Evolutionary conservation across 2,797 vertebrate species (phyloP), one percentile per base, ranked within the genome.

Genomic region (Petrocephalus schoutedeni): DNA sequence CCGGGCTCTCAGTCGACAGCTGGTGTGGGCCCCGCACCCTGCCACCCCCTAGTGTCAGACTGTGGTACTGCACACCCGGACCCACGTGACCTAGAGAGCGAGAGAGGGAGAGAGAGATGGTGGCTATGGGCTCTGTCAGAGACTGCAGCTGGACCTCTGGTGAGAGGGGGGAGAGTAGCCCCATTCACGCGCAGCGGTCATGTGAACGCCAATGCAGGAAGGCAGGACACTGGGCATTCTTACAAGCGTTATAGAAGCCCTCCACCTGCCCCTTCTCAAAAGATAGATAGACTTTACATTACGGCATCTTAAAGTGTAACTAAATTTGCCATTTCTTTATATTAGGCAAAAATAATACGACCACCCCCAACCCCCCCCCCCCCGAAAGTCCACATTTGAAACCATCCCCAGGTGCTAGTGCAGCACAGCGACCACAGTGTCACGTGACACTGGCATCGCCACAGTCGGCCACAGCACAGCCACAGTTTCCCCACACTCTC

Each of bases 21-120:
- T 54, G 59, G 36, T 45, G 45, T 8, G 28, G 28, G 82, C 59
- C 61, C 53, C 61, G 49, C 80, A 83, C 0, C 14, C 86, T 90
- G 84, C 90, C 64, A 59, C 87, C 87, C 89, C 90, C 4, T 80
- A 71, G 88, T 84, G 88, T 90, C 28, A 57, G 88, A 51, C 89
- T 90, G 90, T 80, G 87, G 89, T 74, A 84, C 87, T 87, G 71
- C 90, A 86, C 51, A 32, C 64, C 64, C 57, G 10, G n/a, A 12
- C 53, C 77, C 86, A 59, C 0, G 28, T 12, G 8, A 84, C 87
- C 92, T 93, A 87, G 80, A 91, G 59, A 91, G 51, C 58, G 49
- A 64, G 49, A 23, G n/a, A 23, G 59, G 19, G 16, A 61, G 54
- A 16, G 32, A 77, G 41, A 53, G n/a, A 51, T 57, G 23, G 45